These are phyloP conservation scores for Salpingus planirostris DNA, from an alignment of 2,888 invertebrate species.

Conservation along the genomic window DNA sequence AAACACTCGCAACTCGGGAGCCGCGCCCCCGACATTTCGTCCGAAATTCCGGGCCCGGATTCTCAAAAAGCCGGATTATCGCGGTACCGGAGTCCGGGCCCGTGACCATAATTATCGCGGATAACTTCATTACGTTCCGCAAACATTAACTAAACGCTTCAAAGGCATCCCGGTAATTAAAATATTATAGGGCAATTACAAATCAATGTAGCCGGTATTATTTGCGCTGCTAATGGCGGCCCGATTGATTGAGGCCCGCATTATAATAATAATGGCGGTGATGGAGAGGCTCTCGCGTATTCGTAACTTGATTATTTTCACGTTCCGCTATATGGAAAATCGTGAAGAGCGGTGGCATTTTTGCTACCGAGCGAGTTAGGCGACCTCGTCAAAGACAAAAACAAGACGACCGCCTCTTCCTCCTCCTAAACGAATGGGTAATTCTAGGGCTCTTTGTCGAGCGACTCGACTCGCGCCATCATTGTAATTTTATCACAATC, in stretches of 20 bases:
- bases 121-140: slow-evolving; percentile 23
- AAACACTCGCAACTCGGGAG: slow-evolving; percentile 4
- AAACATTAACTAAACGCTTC: slow-evolving; percentile 22
- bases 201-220: slow-evolving; percentile 8
- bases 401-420: slow-evolving; percentile 17
- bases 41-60: too few relatives aligned
- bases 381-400: slow-evolving; percentile 17
- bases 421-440: slow-evolving; percentile 21
- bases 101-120: slow-evolving; percentile 5
- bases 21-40: background rate
- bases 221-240: background rate
- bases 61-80: too few relatives aligned
- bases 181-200: slow-evolving; percentile 18
- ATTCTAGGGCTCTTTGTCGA: slow-evolving; percentile 12
- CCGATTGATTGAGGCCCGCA: too few relatives aligned
- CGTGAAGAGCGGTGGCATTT: too few relatives aligned
- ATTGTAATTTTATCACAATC: slow-evolving; percentile 12
- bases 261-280: too few relatives aligned
- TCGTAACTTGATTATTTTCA: too few relatives aligned
- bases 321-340: too few relatives aligned
- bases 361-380: slow-evolving; percentile 15
- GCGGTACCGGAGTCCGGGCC: too few relatives aligned
- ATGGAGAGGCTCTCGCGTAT: too few relatives aligned
- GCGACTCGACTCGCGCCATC: too few relatives aligned
- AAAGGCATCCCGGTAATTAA: slow-evolving; percentile 18